Evolutionary conservation across 2,797 vertebrate genomes (phyloP).

Genomic region (Psittacula derbiana): DNA sequence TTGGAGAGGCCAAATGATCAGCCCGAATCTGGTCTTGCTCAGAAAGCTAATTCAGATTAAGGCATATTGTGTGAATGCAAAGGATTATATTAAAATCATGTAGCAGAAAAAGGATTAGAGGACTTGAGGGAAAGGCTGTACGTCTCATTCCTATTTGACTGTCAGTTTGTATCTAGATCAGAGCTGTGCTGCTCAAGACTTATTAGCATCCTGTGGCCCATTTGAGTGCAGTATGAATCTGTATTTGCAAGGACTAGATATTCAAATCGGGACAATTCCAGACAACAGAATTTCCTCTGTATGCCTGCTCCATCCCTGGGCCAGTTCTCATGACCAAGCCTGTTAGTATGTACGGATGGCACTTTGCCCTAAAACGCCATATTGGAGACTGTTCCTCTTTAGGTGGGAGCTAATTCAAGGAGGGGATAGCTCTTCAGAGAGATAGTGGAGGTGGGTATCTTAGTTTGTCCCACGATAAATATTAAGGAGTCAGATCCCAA

Average conservation of each 20-base stretch:
- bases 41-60: slow-evolving; percentile 25
- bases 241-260: neutral
- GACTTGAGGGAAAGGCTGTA: neutral
- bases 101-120: slow-evolving; percentile 1
- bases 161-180: neutral
- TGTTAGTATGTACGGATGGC: neutral
- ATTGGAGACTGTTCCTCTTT: neutral
- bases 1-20: neutral
- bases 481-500: neutral
- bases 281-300: neutral
- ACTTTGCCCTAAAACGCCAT: neutral
- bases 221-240: neutral
- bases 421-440: neutral
- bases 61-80: neutral
- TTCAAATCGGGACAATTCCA: neutral
- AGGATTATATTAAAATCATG: neutral
- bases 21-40: neutral
- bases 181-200: neutral
- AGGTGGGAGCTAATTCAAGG: neutral
- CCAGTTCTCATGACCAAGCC: neutral
- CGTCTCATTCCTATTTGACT: neutral
- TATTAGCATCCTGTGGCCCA: neutral
- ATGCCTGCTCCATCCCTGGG: neutral
- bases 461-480: neutral
- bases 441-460: neutral